These are phyloP conservation scores for Rhodeus uyekii DNA, from an alignment of 2,797 vertebrate species.

Conservation along the genomic window DNA sequence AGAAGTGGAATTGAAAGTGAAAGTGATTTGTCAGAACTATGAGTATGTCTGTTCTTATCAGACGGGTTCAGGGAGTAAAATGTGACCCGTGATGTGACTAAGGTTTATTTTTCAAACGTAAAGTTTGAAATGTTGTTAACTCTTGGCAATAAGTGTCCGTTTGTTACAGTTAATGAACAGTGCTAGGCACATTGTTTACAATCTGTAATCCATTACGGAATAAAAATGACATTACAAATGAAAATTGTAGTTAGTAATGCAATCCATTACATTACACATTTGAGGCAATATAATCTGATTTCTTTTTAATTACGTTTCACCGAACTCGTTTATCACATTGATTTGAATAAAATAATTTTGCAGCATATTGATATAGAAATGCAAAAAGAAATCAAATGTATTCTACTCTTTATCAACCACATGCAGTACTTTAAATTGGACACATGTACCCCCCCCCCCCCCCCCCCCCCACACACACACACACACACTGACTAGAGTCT, in stretches of 20 bases:
- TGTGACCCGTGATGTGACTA: neutral
- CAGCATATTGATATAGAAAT: neutral
- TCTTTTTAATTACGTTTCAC: neutral
- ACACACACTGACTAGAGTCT: too few relatives aligned
- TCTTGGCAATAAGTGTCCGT: neutral
- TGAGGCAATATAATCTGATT: neutral
- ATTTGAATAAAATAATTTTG: neutral
- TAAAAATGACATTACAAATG: neutral
- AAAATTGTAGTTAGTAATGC: neutral
- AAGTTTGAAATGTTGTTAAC: neutral
- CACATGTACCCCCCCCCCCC: too few relatives aligned
- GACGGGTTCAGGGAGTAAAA: conserved; percentile 1
- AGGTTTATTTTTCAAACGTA: neutral
- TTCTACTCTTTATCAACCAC: neutral
- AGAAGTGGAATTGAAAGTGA: conserved; percentile 30
- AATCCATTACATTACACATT: neutral
- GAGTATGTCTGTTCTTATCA: conserved; percentile 13
- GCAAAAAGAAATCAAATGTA: neutral
- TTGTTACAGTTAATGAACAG: neutral
- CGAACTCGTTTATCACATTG: neutral
- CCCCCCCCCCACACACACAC: too few relatives aligned
- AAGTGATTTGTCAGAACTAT: conserved; percentile 19
- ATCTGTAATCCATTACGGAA: neutral
- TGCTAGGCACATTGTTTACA: neutral
- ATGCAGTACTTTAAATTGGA: neutral